Percentiles rank a stretch among this genome's conserved stretches.
Evolutionary conservation across 1,140 invertebrate genomes (phyloP).

Genomic region (Drosophila baimaii): DNA sequence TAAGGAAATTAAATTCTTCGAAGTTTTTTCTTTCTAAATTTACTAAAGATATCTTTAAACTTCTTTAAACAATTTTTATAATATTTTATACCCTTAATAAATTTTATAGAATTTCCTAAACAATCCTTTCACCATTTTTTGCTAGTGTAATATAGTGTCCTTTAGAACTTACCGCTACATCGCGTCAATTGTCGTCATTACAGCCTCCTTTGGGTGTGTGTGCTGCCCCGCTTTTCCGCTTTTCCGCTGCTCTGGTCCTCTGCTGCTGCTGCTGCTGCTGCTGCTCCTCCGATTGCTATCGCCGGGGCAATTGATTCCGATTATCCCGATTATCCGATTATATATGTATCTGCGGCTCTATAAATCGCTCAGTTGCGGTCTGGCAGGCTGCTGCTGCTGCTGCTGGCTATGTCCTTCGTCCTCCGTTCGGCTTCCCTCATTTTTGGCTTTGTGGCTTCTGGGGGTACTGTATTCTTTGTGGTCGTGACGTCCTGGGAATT

Average conservation of each 20-base stretch:
- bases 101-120: too few species aligned
- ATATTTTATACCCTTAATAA: too few species aligned
- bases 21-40: too few species aligned
- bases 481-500: constrained; percentile 14
- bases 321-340: constrained; percentile 32
- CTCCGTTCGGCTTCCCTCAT: constrained; percentile 33
- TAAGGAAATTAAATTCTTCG: too few species aligned
- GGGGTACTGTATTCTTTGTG: constrained; percentile 15
- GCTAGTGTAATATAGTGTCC: background rate
- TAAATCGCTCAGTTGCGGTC: constrained; percentile 62
- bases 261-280: too few species aligned
- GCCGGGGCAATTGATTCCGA: constrained; percentile 66
- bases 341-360: constrained; percentile 54
- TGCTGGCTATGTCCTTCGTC: constrained; percentile 38
- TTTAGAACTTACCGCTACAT: constrained; percentile 80
- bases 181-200: constrained; percentile 83
- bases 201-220: constrained; percentile 58
- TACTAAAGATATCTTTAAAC: background rate
- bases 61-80: background rate
- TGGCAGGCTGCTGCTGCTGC: constrained; percentile 54
- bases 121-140: background rate
- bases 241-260: constrained; percentile 9
- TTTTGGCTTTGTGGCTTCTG: constrained; percentile 36
- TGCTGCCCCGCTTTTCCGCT: constrained; percentile 8
- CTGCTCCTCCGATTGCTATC: constrained; percentile 21